Percentiles rank a stretch among this genome's conserved stretches.
phyloP scores from a whole-genome alignment of 2,888 invertebrate genomes.

The Drosophila histrio region DNA sequence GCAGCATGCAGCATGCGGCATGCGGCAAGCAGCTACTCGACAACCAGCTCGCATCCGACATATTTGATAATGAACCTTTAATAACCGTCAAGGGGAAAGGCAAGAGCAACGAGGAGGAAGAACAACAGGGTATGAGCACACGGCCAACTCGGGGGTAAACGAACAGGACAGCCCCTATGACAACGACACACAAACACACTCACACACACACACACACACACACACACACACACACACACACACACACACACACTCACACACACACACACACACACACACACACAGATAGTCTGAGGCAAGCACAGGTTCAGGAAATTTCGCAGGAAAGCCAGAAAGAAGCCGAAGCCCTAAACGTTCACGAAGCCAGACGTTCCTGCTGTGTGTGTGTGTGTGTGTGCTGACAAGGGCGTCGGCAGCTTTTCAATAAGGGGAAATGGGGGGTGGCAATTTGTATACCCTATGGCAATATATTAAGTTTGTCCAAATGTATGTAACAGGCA shows the following conservation, averaged over 20 bases:
- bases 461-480: too few species aligned
- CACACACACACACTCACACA: background rate
- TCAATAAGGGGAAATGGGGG: too few species aligned
- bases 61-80: slow-evolving; percentile 70
- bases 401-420: too few species aligned
- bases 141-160: slow-evolving; percentile 32
- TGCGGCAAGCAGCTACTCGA: slow-evolving; percentile 24
- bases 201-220: slow-evolving; percentile 15
- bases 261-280: slow-evolving; percentile 1
- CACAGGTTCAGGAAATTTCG: slow-evolving; percentile 42
- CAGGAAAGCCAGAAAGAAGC: slow-evolving; percentile 44
- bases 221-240: background rate
- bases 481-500: too few species aligned
- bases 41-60: slow-evolving; percentile 36
- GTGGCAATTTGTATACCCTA: too few species aligned
- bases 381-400: background rate
- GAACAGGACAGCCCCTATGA: slow-evolving; percentile 45
- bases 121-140: background rate
- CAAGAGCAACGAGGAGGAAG: background rate
- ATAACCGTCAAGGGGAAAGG: slow-evolving; percentile 40
- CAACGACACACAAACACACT: slow-evolving; percentile 9
- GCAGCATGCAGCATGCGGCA: slow-evolving; percentile 5
- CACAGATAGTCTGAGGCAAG: slow-evolving; percentile 2
- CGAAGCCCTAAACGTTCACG: slow-evolving; percentile 21
- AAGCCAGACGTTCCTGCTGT: slow-evolving; percentile 18